Percentiles rank a stretch among this genome's conserved stretches.
phyloP scores from a whole-genome alignment of 2,113 vertebrate genomes.

The Ancistrus triradiatus region DNA sequence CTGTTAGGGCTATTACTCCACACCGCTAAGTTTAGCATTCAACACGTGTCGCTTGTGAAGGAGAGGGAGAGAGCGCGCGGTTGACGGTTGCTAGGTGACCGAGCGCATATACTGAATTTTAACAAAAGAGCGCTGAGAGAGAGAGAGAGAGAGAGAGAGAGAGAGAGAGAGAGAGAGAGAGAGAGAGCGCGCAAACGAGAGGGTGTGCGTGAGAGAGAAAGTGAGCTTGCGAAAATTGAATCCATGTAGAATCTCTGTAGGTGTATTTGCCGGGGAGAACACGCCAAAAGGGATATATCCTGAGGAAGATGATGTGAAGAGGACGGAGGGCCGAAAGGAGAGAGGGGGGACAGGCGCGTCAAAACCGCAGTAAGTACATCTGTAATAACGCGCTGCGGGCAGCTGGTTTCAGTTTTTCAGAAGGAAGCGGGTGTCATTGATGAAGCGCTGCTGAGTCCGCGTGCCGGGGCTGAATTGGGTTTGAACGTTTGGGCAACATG shows the following conservation, averaged over 20 bases:
- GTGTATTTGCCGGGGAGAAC: conserved; percentile 66
- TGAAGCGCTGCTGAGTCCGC: conserved; percentile 56
- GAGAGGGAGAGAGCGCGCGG: conserved; percentile 58
- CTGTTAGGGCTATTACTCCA: conserved; percentile 74
- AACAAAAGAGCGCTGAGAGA: conserved; percentile 77
- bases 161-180: conserved; percentile 37
- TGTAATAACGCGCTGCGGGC: conserved; percentile 50
- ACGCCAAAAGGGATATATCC: conserved; percentile 70
- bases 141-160: conserved; percentile 59
- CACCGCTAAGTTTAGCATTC: conserved; percentile 81
- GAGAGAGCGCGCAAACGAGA: conserved; percentile 48
- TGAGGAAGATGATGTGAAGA: conserved; percentile 74
- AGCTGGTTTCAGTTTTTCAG: conserved; percentile 50
- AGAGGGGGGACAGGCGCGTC: conserved; percentile 75
- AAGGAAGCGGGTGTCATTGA: conserved; percentile 59
- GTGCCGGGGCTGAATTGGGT: conserved; percentile 60
- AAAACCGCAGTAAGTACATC: conserved; percentile 69
- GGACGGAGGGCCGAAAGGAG: conserved; percentile 73
- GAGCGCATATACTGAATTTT: conserved; percentile 82
- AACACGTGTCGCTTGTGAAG: conserved; percentile 79
- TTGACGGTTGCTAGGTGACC: conserved; percentile 80
- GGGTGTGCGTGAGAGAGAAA: conserved; percentile 59
- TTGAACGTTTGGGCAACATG: not conserved
- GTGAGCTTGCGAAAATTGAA: conserved; percentile 70
- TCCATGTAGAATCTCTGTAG: conserved; percentile 74